Base-by-base conservation (phyloP, 1,140 invertebrate genomes). In the Polyergus mexicanus region DNA sequence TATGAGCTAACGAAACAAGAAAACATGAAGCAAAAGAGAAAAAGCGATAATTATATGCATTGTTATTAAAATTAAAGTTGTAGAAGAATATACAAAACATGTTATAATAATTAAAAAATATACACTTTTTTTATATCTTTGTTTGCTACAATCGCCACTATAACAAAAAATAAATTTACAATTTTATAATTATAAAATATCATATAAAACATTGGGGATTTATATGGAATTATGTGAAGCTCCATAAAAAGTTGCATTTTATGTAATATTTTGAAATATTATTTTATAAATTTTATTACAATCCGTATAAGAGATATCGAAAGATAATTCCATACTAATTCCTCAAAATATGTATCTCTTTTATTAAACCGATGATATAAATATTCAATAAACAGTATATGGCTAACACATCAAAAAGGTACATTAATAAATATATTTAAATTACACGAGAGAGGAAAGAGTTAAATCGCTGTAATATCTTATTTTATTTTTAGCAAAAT, bases 51-150 rank as follows among this genome's bases (percentile, higher is more conserved):
- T 74, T 60, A 72, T 58, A 16, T 44, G 66, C 25, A 83, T 72
- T 83, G 78, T 83, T 74, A 60, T 47, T 72, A 60, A 16, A 83
- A 60, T 41, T 83, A 35, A 72, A 74, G 3, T 2, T 80, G 41
- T 25, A 10, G 28, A 32, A 38, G 2, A 16, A 54, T 4, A 0
- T 41, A 41, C 13, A 28, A 68, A 41, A 80, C 19, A 32, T 32
- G 11, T 56, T 19, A 35, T 25, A 60, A 81, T 58, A 81, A 58
- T 22, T 69, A 44, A 68, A 68, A 68, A 22, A 25, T 1, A 69
- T 54, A 38, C 16, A 51, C 7, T 22, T 38, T 63, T 28, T 41
- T 41, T 8, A 63, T 32, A 25, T 66, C 11, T 74, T 35, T 35
- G 35, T 35, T 51, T 19, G 60, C 1, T 51, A n/a, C 19, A 44